Base-by-base conservation (phyloP, 2,888 invertebrate species). In the Eristalis arbustorum region DNA sequence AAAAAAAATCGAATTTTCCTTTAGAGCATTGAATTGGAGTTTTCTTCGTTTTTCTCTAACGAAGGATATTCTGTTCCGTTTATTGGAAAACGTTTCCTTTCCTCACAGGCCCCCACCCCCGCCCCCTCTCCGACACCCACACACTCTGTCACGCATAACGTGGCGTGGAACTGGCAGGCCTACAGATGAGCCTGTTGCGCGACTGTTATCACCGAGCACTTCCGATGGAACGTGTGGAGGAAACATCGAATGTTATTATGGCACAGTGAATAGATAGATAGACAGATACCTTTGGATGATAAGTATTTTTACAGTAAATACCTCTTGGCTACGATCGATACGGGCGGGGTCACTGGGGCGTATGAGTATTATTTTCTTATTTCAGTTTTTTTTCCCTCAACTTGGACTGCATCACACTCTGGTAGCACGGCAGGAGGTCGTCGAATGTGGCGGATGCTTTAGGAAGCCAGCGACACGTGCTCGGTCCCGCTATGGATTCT, bases 161-260 rank as follows among this genome's bases (percentile, higher is more conserved):
- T 72, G 42, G 42, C 37, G 18, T 18, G 13, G 18, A 25, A 34
- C 57, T 18, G 67, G 37, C 23, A 49, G 49, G 49, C 63, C 63
- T 49, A 42, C 22, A 61, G 71, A 66, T 67, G 67, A 63, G 59
- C 62, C 68, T 83, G 82, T 83, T 83, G 82, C 62, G 31, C 72
- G 14, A 3, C 31, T 2, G 31, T 63, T 77, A 63, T 77, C 56
- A 8, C 25, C 62, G 40, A 56, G 59, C 61, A 40, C 57, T 73
- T 73, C 42, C 83, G 42, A 49, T 59, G 49, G 37, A 25, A 73
- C 77, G 77, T 77, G 63, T 77, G 63, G 57, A 25, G 68, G 64
- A 73, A 73, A 78, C 77, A 83, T 73, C 63, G 68, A 73, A 83
- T 68, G 57, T 73, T 25, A 63, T 77, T 76, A 68, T 8, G 68